A percentile compares a stretch with the other conserved stretches of the same genome.
These are phyloP conservation scores for Orgyia antiqua DNA, from an alignment of 2,888 invertebrate genomes.

Conservation along the genomic window DNA sequence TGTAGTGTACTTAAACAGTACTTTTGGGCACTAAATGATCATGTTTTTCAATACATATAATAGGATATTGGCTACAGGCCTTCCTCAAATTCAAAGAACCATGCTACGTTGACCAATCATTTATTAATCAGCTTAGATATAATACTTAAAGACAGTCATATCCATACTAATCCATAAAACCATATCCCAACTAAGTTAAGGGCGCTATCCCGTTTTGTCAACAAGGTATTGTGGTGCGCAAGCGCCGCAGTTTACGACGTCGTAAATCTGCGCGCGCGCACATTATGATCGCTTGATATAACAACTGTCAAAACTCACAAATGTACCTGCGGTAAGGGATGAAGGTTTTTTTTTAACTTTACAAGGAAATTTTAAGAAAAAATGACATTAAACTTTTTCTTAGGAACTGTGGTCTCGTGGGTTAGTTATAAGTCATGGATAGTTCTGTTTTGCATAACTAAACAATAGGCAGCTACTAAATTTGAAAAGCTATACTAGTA, in stretches of 20 bases:
- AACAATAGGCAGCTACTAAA: no score
- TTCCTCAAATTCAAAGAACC: no score
- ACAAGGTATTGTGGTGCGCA: conserved; percentile 40
- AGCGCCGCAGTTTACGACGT: conserved; percentile 55
- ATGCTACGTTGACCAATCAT: no score
- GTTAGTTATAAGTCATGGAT: background rate
- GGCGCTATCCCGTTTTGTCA: conserved; percentile 35
- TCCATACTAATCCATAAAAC: conserved; percentile 30
- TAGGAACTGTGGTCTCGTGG: conserved; percentile 12
- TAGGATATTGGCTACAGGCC: no score
- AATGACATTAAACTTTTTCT: conserved; percentile 14
- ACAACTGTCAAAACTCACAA: conserved; percentile 51
- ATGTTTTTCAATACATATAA: no score
- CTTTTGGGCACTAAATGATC: no score
- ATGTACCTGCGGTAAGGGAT: conserved; percentile 20
- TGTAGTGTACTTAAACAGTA: no score
- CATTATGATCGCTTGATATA: conserved; percentile 53
- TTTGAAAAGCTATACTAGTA: no score
- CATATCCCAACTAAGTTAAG: no score
- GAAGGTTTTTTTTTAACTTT: conserved; percentile 15
- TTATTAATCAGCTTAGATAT: no score
- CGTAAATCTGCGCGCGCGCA: conserved; percentile 53
- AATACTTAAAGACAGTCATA: no score
- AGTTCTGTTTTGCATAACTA: no score
- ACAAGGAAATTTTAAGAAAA: conserved; percentile 15